phyloP scores from a whole-genome alignment of 2,113 vertebrate species.

The Gobius niger region DNA sequence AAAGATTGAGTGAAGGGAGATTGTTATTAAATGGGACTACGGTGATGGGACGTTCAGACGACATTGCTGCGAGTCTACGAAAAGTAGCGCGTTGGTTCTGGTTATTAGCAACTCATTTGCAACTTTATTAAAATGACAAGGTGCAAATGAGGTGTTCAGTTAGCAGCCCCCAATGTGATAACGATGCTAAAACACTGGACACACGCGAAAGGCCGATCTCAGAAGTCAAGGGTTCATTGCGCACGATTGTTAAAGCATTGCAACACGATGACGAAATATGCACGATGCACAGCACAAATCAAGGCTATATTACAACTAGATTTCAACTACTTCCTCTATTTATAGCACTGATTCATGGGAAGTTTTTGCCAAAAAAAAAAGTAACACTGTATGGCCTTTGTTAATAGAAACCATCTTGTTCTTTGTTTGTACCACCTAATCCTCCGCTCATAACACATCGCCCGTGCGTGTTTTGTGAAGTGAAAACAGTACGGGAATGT shows the following conservation, averaged over 20 bases:
- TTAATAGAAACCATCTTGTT: slow-evolving; percentile 1
- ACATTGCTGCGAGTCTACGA: slow-evolving; percentile 17
- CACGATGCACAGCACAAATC: too few relatives aligned
- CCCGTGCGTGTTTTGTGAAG: slow-evolving; percentile 16
- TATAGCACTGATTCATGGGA: too few relatives aligned
- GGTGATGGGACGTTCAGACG: slow-evolving; percentile 6
- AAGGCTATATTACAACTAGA: too few relatives aligned
- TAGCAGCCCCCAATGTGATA: slow-evolving; percentile 3
- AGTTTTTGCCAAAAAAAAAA: background rate
- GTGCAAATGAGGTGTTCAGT: slow-evolving; percentile 19
- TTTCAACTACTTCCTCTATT: too few relatives aligned
- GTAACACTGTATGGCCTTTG: background rate
- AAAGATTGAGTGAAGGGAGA: slow-evolving; percentile 35
- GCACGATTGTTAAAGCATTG: too few relatives aligned
- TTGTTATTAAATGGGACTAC: slow-evolving; percentile 26
- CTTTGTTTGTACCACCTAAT: slow-evolving; percentile 29
- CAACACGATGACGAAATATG: too few relatives aligned
- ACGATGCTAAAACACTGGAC: slow-evolving; percentile 5
- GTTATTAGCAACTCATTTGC: slow-evolving; percentile 7
- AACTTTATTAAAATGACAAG: slow-evolving; percentile 21
- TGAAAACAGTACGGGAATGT: slow-evolving; percentile 49
- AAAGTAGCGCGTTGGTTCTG: slow-evolving; percentile 24
- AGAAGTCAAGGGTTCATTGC: too few relatives aligned
- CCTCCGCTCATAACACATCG: slow-evolving; percentile 31
- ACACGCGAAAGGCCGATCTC: background rate